Conservation (phyloP, 2,797 vertebrate species). For the Sandelia bainsii region DNA sequence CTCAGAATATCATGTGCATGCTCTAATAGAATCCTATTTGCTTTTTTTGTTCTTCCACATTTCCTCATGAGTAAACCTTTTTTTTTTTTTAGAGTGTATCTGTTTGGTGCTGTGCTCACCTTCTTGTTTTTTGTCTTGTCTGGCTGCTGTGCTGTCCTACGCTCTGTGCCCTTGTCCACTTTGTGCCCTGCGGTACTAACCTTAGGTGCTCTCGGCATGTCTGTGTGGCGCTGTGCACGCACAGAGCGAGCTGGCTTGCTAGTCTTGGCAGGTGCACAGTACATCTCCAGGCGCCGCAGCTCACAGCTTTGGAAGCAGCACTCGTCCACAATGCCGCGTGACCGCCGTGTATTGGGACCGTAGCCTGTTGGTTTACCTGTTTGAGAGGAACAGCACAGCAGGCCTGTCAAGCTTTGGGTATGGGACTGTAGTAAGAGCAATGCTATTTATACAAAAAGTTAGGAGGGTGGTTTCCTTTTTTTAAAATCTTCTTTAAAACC, state of each 20-base stretch:
- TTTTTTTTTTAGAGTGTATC: conserved; percentile 35
- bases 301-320: conserved; percentile 99
- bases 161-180: conserved; percentile 77
- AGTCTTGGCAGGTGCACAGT: conserved; percentile 95
- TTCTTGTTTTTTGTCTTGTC: conserved; percentile 85
- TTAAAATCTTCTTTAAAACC: no score
- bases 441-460: not conserved
- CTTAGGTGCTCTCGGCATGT: conserved; percentile 93
- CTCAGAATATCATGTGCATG: not conserved
- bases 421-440: no score
- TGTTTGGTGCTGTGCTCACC: conserved; percentile 73
- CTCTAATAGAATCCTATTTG: conserved; percentile 17
- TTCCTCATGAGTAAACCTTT: conserved; percentile 20
- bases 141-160: conserved; percentile 77
- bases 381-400: conserved; percentile 11
- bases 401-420: not conserved
- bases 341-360: conserved; percentile 90
- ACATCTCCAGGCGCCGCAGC: conserved; percentile 97
- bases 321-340: conserved; percentile 97
- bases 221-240: conserved; percentile 96
- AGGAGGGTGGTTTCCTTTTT: not conserved
- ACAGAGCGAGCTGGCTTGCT: conserved; percentile 92
- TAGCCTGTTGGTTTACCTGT: conserved; percentile 97
- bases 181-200: conserved; percentile 82
- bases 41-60: conserved; percentile 10